Base-by-base conservation (phyloP, 2,113 vertebrate species). In the Willisornis vidua region DNA sequence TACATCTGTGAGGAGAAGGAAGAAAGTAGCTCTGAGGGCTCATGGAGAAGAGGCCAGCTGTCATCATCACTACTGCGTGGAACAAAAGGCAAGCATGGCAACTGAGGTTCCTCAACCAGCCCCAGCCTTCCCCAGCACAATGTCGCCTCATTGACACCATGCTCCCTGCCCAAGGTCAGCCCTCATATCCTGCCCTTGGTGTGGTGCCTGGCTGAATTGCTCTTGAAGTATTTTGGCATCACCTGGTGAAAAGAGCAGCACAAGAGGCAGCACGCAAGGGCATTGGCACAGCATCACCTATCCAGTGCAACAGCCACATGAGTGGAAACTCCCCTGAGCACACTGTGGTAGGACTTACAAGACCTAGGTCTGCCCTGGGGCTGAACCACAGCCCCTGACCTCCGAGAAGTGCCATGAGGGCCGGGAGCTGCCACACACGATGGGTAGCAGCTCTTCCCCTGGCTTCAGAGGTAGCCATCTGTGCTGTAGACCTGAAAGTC, bases 401-500 rank as follows among this genome's bases (percentile, higher is more conserved):
- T 59, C 81, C 0, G 0, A 80, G 55, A 72, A 76, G 58, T 0
- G 0, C 31, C 4, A 4, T 18, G 43, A 79, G 71, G 45, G 48
- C 71, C 5, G 2, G 49, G 81, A 62, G 52, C 65, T 90, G 83
- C 79, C 2, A 0, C 10, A 18, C 73, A 43, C 7, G 0, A 57
- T 0, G 29, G 81, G 70, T 63, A 87, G 52, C 49, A 65, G 77
- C 76, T 84, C 94, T 90, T 93, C 73, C 61, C 72, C 66, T 22
- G 3, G 81, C 74, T 87, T 61, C 70, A 63, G 92, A 87, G 83
- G 68, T 66, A 91, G 66, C 94, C 96, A 94, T 95, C 93, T 96
- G 94, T 91, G 93, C 96, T 89, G 89, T 85, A 92, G 96, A 93
- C 96, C 95, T 93, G 79, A 70, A 91, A 93, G 93, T 95, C 89